Conservation (phyloP, 2,888 invertebrate genomes). For the Amblyjoppa fuscipennis region DNA sequence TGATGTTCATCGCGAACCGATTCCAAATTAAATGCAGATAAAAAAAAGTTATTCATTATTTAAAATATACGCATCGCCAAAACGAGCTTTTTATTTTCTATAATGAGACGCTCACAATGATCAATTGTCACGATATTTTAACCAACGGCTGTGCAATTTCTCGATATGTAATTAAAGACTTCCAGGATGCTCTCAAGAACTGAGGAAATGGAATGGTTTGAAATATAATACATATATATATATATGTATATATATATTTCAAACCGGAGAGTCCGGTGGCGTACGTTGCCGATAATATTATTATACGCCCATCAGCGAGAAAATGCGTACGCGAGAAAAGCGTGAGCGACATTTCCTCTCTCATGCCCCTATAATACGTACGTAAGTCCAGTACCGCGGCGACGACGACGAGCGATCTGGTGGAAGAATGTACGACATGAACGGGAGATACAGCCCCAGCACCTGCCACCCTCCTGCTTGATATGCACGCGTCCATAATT, state of each 20-base stretch:
- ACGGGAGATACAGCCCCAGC: conserved; percentile 64
- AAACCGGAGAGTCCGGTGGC: conserved; percentile 5
- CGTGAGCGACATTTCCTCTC: conserved; percentile 82
- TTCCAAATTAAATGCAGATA: neutral
- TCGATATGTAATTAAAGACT: conserved; percentile 1
- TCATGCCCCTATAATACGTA: conserved; percentile 71
- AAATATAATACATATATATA: conserved; percentile 13
- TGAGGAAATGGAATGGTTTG: conserved; percentile 16
- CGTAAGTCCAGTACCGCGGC: neutral
- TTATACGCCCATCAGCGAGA: conserved; percentile 9
- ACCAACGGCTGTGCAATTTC: conserved; percentile 2
- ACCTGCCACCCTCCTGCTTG: conserved; percentile 79
- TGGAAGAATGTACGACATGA: conserved; percentile 45
- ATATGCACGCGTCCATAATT: conserved; percentile 79
- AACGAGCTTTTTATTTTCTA: too few species aligned
- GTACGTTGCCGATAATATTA: conserved; percentile 32
- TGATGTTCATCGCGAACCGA: too few species aligned
- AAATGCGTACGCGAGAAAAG: conserved; percentile 67
- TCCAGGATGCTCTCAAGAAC: conserved; percentile 34
- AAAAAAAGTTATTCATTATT: neutral
- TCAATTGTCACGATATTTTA: too few species aligned
- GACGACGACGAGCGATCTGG: conserved; percentile 43
- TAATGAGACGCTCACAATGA: too few species aligned
- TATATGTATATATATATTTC: conserved; percentile 31
- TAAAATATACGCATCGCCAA: neutral